Evolutionary conservation across 64 coral and sea anemone species (phyloP), one percentile per base, ranked within the genome.

Genomic region (Orbicella faveolata): DNA sequence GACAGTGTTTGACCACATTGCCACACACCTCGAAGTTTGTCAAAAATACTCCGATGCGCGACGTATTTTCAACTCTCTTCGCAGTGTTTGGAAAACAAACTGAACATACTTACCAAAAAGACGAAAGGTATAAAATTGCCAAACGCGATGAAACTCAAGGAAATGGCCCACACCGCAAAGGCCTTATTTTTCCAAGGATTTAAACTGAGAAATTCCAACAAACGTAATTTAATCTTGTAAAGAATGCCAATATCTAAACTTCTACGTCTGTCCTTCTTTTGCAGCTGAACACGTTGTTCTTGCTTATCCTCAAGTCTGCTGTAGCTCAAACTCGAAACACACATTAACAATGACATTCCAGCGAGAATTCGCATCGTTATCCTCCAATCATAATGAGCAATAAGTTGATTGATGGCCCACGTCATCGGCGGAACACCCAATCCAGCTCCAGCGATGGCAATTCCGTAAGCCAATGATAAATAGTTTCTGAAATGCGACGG

Each of bases 101-200:
- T 15, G 1, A 14, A 12, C 13, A 10, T 75, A 91, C 89, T 91
- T 76, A 91, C 89, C 89, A 91, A 83, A 77, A 91, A 91, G 30
- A 91, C 89, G 74, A 91, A 91, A 23, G 89, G 89, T 52, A 91
- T 76, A 20, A 91, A 84, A 61, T 75, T 75, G 15, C 89, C 89
- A 63, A 81, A 83, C 48, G 81, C 66, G 4, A 91, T 91, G 51
- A 91, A 76, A 54, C 89, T 83, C 80, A 91, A 65, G 11, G 79
- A 82, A 61, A 84, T 17, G 13, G 89, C 81, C 89, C 89, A 91
- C 1, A 66, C 79, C 10, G 21, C 48, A 48, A 91, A 84, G 70
- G 89, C 89, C 53, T 63, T 91, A 52, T 63, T 83, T 64, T 79
- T 79, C 77, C 77, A 79, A 21, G 77, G 48, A 30, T 79, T 79